Evolutionary conservation across 2,888 invertebrate species (phyloP), one percentile per base, ranked within the genome.

Genomic region (Lissocephala sabroskyi): DNA sequence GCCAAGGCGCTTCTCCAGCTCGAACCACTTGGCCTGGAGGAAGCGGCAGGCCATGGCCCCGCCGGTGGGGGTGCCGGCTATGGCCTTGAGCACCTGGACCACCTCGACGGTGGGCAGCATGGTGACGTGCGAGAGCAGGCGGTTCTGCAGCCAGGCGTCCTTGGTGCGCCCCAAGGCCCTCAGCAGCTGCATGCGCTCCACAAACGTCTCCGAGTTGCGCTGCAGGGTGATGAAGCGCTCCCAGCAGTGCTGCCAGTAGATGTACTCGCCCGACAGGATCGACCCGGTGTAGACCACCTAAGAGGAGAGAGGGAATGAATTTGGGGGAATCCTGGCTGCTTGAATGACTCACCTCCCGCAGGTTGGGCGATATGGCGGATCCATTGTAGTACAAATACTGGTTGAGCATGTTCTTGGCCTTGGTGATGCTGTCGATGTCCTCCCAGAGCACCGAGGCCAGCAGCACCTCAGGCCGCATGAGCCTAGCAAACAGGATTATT

Each of bases 141-240:
- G 85, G 62, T 85, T 85, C 67, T 85, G 85, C 18, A 85, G 78
- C 85, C 85, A 85, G 29, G 85, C 85, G 57, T 85, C 85, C 64
- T 85, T 85, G 54, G 85, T 85, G 35, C 84, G 75, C 1, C 85
- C 85, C 48, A 85, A 56, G 0, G 85, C 85, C 17, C 85, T 73
- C 36, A 85, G 41, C 44, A 85, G 43, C 56, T 85, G 85, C 82
- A 85, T 84, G 2, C 85, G 81, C 52, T 85, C 85, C 23, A 84
- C 82, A 43, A 81, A 79, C 3, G 82, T 84, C 49, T 84, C 84
- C 13, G 84, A 79, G 35, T 79, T 78, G 28, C 83, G 79, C 48
- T 82, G 82, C 16, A 85, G 63, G 13, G 73, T 70, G 0, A 81
- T 70, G 44, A 85, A 85, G 23, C 82, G 80, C 45, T 85, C 83